Conservation (phyloP, 1,140 invertebrate genomes). For the Alviniconcha marisindica region DNA sequence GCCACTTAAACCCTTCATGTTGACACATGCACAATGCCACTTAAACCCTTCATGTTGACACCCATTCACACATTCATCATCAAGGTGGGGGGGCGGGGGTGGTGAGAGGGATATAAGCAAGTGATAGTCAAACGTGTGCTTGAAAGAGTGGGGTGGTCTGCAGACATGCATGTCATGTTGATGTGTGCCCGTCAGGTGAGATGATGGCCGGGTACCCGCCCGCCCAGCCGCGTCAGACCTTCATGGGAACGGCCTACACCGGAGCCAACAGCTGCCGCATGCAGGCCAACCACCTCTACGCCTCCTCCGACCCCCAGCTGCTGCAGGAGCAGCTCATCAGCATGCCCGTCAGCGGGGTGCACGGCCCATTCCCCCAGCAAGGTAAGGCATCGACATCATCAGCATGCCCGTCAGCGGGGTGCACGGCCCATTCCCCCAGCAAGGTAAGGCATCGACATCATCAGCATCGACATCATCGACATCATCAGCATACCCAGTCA, state of each 20-base stretch:
- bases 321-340: conserved; percentile 46
- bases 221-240: conserved; percentile 12
- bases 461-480: no score
- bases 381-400: conserved; percentile 31
- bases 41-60: no score
- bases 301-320: conserved; percentile 43
- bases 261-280: conserved; percentile 52
- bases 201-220: conserved; percentile 28
- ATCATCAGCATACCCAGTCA: no score
- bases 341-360: conserved; percentile 30
- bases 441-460: conserved; percentile 31
- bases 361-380: conserved; percentile 27
- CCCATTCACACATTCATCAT: no score
- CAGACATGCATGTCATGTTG: no score
- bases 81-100: no score
- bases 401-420: conserved; percentile 31
- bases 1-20: no score
- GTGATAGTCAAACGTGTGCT: no score
- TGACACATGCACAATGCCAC: no score
- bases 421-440: conserved; percentile 25
- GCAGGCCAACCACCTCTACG: conserved; percentile 51
- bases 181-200: no score
- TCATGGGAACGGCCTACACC: conserved; percentile 31
- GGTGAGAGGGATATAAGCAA: no score
- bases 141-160: no score